Base-by-base conservation (phyloP, 2,113 vertebrate genomes). In the Fulica atra region DNA sequence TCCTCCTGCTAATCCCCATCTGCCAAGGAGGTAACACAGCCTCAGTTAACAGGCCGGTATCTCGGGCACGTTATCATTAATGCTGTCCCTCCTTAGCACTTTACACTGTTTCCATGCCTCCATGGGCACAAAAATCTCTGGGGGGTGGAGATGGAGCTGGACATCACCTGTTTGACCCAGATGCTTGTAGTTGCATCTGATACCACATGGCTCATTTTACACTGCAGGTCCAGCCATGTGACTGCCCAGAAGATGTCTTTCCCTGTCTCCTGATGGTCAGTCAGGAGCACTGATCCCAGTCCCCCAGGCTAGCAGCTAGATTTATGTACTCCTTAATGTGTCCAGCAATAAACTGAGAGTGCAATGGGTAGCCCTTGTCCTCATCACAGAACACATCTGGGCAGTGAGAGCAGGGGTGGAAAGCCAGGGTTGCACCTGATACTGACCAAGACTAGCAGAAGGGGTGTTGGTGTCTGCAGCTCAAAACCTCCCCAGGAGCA, bases 1-100 rank as follows among this genome's bases (percentile, higher is more conserved):
- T 89, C 54, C 71, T 84, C 54, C 74, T 78, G 79, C 81, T 94
- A 94, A 91, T 69, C 82, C 29, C 35, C 65, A 92, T 66, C 93
- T 91, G 95, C 89, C 85, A 66, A 7, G 0, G 2, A 89, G 66
- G 78, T 81, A 82, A 70, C 13, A 7, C 2, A 13, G 66, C 66
- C 76, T 71, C 63, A 82, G 88, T 70, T 93, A 93, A 81, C 0
- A 0, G 61, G 25, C 46, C 20, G 17, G 38, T 65, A 86, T 63
- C 90, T 66, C 1, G 0, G 14, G 19, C 42, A 64, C 1, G 0
- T 81, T 66, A 81, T 65, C 70, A 57, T 53, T 40, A 79, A 82
- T 16, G 2, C 35, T 82, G 65, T 84, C 63, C 60, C 2, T 1
- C 64, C 59, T 84, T 59, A 53, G 40, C 2, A 0, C 51, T 80